Evolutionary conservation across 2,797 vertebrate species (phyloP).

Genomic region (Mycteria americana): DNA sequence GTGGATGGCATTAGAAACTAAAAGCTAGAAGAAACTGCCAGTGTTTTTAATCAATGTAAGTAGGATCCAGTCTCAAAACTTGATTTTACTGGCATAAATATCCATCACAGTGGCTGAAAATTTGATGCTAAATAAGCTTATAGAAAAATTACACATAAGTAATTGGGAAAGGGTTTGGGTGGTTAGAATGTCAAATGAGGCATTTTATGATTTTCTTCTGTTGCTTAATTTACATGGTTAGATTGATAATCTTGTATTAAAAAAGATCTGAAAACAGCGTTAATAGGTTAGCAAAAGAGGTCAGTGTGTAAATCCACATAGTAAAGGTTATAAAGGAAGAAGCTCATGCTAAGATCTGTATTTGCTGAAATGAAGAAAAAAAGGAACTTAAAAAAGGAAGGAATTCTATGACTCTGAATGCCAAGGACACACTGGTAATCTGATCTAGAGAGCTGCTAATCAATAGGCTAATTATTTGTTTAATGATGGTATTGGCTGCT

Average conservation of each 20-base stretch:
- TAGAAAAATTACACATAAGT: not conserved
- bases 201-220: not conserved
- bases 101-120: not conserved
- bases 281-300: not conserved
- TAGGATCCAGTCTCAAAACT: not conserved
- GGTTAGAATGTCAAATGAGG: not conserved
- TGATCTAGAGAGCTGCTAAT: not conserved
- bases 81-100: not conserved
- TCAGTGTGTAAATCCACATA: not conserved
- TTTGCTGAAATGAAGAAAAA: not conserved
- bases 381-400: not conserved
- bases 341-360: not conserved
- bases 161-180: not conserved
- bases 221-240: not conserved
- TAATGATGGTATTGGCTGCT: not conserved
- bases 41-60: not conserved
- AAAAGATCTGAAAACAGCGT: not conserved
- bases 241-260: not conserved
- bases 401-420: not conserved
- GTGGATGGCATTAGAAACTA: not conserved
- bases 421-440: not conserved
- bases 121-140: not conserved
- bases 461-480: not conserved
- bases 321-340: not conserved
- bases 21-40: not conserved